Evolutionary conservation across 2,113 vertebrate genomes (phyloP).

Genomic region (Scortum barcoo): DNA sequence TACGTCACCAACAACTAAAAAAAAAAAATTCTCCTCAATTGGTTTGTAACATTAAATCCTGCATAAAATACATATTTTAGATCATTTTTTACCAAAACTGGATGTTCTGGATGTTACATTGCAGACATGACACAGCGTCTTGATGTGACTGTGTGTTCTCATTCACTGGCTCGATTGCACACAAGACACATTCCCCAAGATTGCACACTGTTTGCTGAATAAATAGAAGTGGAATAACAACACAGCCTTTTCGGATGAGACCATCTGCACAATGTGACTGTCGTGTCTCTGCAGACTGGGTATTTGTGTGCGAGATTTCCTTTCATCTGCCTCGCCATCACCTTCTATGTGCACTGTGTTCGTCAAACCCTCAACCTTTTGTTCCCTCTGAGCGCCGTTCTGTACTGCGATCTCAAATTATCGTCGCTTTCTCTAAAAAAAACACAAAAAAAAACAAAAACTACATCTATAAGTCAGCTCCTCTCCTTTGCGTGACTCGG

Average conservation of each 20-base stretch:
- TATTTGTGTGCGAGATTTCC: conserved; percentile 26
- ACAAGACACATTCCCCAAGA: conserved; percentile 3
- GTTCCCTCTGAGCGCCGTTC: conserved; percentile 13
- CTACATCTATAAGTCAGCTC: conserved; percentile 42
- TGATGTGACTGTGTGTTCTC: neutral
- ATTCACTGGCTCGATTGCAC: conserved; percentile 21
- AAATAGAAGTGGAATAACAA: conserved; percentile 34
- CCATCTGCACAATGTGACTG: neutral
- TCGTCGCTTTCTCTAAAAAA: conserved; percentile 27
- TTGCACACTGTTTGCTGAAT: conserved; percentile 13
- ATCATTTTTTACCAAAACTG: neutral
- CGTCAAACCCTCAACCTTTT: conserved; percentile 16
- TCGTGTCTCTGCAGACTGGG: conserved; percentile 7
- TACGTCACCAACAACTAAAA: neutral
- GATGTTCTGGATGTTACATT: neutral
- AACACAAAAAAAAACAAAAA: too few relatives aligned
- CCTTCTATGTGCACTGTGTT: conserved; percentile 26
- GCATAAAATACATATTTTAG: neutral
- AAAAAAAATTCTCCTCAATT: neutral
- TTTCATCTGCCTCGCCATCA: conserved; percentile 35
- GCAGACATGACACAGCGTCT: neutral
- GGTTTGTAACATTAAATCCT: conserved; percentile 6
- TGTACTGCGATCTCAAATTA: conserved; percentile 31
- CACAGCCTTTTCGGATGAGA: conserved; percentile 28
- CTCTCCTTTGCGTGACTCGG: conserved; percentile 30